Evolutionary conservation across 2,888 invertebrate genomes (phyloP).

Genomic region (Busseola fusca): DNA sequence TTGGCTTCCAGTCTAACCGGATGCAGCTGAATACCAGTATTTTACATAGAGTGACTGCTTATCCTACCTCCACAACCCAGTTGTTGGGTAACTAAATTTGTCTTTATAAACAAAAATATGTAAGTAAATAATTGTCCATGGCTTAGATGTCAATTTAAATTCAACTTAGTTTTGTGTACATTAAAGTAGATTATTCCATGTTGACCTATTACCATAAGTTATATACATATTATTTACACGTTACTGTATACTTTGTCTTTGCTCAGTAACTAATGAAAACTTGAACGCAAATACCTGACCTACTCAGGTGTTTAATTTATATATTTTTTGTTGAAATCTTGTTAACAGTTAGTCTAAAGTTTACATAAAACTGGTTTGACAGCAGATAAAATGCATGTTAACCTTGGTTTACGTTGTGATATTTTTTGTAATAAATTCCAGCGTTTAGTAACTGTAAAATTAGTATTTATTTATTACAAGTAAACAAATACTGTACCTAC

Average conservation of each 20-base stretch:
- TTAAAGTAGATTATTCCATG: neutral
- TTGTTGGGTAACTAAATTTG: neutral
- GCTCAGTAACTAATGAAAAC: conserved; percentile 11
- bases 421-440: conserved; percentile 24
- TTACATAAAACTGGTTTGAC: conserved; percentile 39
- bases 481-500: no score
- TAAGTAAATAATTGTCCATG: neutral
- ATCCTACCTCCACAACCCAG: no score
- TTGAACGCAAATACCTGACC: conserved; percentile 42
- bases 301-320: conserved; percentile 28
- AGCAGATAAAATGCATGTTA: conserved; percentile 29
- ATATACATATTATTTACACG: conserved; percentile 15
- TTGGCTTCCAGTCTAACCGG: no score
- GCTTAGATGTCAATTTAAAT: neutral
- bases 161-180: neutral
- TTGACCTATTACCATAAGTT: neutral
- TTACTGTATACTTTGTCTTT: conserved; percentile 4
- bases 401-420: conserved; percentile 37
- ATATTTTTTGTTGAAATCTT: conserved; percentile 30
- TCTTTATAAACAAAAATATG: neutral
- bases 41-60: no score
- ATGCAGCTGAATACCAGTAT: no score
- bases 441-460: conserved; percentile 31
- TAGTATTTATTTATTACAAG: conserved; percentile 7
- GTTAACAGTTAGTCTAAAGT: conserved; percentile 16